Conservation (phyloP, 2,888 invertebrate species). For the Drosophila meridiana region DNA sequence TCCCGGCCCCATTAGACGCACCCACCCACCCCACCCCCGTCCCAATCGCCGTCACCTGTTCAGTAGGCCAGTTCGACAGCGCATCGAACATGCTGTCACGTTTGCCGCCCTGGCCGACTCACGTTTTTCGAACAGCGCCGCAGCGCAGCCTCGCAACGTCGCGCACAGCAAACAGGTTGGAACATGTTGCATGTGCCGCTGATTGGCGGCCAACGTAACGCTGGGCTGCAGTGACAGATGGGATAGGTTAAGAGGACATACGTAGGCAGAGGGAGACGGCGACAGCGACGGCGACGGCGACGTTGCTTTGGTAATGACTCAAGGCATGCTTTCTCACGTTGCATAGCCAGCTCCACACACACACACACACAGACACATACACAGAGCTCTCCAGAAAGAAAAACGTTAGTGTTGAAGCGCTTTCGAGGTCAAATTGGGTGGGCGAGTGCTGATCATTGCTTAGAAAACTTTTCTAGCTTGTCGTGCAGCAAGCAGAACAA, state of each 20-base stretch:
- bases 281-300: neutral
- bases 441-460: constrained; percentile 28
- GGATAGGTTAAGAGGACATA: constrained; percentile 8
- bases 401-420: constrained; percentile 10
- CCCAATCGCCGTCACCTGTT: constrained; percentile 43
- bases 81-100: constrained; percentile 72
- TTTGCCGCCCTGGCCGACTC: constrained; percentile 55
- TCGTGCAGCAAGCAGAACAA: constrained; percentile 21
- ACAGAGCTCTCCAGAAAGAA: constrained; percentile 4
- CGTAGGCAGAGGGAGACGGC: neutral
- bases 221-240: constrained; percentile 17
- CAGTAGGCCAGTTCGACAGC: constrained; percentile 67
- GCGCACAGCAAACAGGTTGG: constrained; percentile 57
- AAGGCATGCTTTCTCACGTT: constrained; percentile 64
- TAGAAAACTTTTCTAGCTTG: constrained; percentile 25
- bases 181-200: constrained; percentile 49
- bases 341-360: constrained; percentile 39
- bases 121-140: constrained; percentile 68
- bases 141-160: constrained; percentile 44
- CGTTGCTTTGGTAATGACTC: constrained; percentile 55
- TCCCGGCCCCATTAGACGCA: neutral
- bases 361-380: neutral
- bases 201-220: constrained; percentile 30
- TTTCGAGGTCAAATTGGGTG: constrained; percentile 50
- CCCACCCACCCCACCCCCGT: no score